These are phyloP conservation scores for Euphonia xanthogaster DNA, from an alignment of 2,797 vertebrate species.

Conservation along the genomic window DNA sequence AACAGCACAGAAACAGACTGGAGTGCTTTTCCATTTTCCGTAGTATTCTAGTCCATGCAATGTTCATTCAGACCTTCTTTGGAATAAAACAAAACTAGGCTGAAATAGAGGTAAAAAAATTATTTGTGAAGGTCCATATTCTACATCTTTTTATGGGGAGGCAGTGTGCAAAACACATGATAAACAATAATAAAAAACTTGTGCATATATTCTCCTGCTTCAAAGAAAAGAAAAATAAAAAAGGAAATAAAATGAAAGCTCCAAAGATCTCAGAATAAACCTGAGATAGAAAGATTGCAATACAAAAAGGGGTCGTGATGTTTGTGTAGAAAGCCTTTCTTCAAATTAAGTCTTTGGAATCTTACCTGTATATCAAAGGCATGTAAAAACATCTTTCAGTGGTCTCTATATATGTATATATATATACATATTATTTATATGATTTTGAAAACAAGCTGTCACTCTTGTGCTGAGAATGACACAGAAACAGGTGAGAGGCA, in stretches of 20 bases:
- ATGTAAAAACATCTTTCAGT: background rate
- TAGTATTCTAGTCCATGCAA: background rate
- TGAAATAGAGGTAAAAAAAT: background rate
- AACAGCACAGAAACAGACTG: background rate
- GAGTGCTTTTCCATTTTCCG: background rate
- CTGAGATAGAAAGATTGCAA: background rate
- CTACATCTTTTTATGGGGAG: background rate
- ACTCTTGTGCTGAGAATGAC: no score
- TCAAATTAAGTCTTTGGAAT: background rate
- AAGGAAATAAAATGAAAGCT: background rate
- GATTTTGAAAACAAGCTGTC: background rate
- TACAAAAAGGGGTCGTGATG: background rate
- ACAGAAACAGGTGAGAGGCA: no score
- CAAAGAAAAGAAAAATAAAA: background rate
- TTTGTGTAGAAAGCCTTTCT: background rate
- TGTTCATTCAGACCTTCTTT: background rate
- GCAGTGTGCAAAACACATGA: background rate
- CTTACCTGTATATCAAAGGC: background rate
- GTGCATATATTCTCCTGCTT: background rate
- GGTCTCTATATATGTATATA: background rate
- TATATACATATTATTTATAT: background rate
- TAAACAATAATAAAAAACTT: background rate
- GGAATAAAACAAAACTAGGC: background rate
- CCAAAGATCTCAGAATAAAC: background rate
- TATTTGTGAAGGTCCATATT: background rate